Conservation (phyloP, 1,140 invertebrate species). For the Piezodorus guildinii region DNA sequence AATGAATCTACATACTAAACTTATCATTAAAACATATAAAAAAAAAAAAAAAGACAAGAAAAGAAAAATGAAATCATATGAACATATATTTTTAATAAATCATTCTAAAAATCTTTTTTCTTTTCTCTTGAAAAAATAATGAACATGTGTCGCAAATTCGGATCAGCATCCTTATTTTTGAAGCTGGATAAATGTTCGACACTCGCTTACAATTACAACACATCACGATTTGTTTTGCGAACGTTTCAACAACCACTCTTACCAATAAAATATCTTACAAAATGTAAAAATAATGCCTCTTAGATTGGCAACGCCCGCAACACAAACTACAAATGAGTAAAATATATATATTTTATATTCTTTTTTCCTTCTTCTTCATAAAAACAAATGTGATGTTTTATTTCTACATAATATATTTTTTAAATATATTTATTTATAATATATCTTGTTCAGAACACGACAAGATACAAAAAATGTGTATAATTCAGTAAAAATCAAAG, state of each 20-base stretch:
- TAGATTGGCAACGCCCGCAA: slow-evolving; percentile 15
- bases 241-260: slow-evolving; percentile 12
- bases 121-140: slow-evolving; percentile 13
- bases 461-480: slow-evolving; percentile 5
- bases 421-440: slow-evolving; percentile 11
- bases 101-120: slow-evolving; percentile 13
- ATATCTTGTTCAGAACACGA: not conserved
- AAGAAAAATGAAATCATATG: slow-evolving; percentile 10
- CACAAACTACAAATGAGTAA: not conserved
- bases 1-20: slow-evolving; percentile 24
- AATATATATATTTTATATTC: not conserved
- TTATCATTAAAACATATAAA: slow-evolving; percentile 23
- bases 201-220: not conserved
- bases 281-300: slow-evolving; percentile 18
- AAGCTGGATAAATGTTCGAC: slow-evolving; percentile 8
- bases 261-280: slow-evolving; percentile 17
- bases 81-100: slow-evolving; percentile 12
- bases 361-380: slow-evolving; percentile 1
- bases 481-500: not conserved
- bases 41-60: slow-evolving; percentile 15
- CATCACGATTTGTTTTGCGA: slow-evolving; percentile 6
- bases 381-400: slow-evolving; percentile 17
- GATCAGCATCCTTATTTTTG: not conserved
- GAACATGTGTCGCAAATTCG: slow-evolving; percentile 17
- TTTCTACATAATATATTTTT: slow-evolving; percentile 7